Percentiles rank a stretch among this genome's conserved stretches.
These are phyloP conservation scores for Diadema setosum DNA, from an alignment of 35 echinoderm and acorn worm species.

Conservation along the genomic window DNA sequence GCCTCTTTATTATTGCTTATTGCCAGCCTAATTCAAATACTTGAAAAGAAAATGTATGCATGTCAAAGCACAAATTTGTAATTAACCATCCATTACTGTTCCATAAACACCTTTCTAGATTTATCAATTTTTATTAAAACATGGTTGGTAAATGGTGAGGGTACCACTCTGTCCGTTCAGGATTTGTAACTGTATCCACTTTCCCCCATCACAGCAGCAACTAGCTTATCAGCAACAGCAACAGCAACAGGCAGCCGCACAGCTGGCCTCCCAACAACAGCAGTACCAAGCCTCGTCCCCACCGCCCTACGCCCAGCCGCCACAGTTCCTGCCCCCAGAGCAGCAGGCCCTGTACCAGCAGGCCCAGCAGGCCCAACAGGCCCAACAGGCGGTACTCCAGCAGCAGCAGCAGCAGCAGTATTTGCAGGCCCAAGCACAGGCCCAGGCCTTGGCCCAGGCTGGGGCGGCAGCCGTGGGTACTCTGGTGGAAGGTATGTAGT, in stretches of 20 bases:
- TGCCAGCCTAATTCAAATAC: too few relatives aligned
- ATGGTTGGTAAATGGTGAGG: too few relatives aligned
- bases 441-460: neutral
- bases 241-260: neutral
- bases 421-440: neutral
- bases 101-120: too few relatives aligned
- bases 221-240: constrained; percentile 45
- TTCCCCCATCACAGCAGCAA: neutral
- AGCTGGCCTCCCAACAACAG: constrained; percentile 2
- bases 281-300: constrained; percentile 16
- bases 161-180: too few relatives aligned
- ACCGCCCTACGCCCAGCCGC: neutral
- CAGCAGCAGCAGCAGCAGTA: constrained; percentile 62
- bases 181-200: too few relatives aligned
- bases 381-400: constrained; percentile 45
- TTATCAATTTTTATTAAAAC: too few relatives aligned
- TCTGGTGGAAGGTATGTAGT: constrained; percentile 10
- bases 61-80: too few relatives aligned
- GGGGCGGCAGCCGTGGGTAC: neutral
- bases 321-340: neutral
- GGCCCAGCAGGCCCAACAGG: constrained; percentile 40
- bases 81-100: too few relatives aligned
- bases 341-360: constrained; percentile 36
- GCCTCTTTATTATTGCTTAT: too few relatives aligned
- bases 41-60: too few relatives aligned